These are phyloP conservation scores for Cynoglossus semilaevis DNA, from an alignment of 2,113 vertebrate species.

Conservation along the genomic window DNA sequence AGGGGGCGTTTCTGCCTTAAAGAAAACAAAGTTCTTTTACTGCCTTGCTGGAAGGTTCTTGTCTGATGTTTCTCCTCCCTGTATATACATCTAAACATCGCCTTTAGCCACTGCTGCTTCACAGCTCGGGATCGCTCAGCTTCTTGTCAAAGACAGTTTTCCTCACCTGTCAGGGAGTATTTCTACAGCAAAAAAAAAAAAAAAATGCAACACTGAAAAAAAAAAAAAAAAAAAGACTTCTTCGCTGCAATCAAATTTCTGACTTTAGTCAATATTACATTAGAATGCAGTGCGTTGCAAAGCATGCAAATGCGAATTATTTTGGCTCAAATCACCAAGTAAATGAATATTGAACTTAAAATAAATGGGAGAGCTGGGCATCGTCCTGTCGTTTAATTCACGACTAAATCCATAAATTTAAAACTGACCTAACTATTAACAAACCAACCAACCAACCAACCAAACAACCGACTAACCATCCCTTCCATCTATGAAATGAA, in stretches of 20 bases:
- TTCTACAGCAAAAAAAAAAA: conserved; percentile 22
- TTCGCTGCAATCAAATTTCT: conserved; percentile 3
- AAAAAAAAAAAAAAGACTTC: conserved; percentile 20
- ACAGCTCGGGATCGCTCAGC: conserved; percentile 47
- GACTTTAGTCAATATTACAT: conserved; percentile 13
- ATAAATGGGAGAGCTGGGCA: too few relatives aligned
- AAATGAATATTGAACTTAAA: too few relatives aligned
- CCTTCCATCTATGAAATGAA: too few relatives aligned
- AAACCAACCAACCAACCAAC: too few relatives aligned
- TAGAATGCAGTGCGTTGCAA: conserved; percentile 20
- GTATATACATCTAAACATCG: conserved; percentile 54
- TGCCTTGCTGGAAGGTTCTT: conserved; percentile 43
- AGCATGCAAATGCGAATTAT: background rate
- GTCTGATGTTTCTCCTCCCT: conserved; percentile 54
- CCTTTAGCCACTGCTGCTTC: conserved; percentile 49
- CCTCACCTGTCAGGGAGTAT: conserved; percentile 37
- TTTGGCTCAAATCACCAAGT: background rate
- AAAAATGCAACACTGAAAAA: conserved; percentile 23
- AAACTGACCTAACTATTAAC: too few relatives aligned
- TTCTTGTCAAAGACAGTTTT: conserved; percentile 44
- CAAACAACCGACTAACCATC: too few relatives aligned
- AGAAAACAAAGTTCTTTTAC: conserved; percentile 41
- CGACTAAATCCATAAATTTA: too few relatives aligned
- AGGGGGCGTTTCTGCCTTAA: conserved; percentile 17
- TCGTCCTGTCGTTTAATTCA: too few relatives aligned